Conservation (phyloP, 2,113 vertebrate species). For the Numenius arquata region DNA sequence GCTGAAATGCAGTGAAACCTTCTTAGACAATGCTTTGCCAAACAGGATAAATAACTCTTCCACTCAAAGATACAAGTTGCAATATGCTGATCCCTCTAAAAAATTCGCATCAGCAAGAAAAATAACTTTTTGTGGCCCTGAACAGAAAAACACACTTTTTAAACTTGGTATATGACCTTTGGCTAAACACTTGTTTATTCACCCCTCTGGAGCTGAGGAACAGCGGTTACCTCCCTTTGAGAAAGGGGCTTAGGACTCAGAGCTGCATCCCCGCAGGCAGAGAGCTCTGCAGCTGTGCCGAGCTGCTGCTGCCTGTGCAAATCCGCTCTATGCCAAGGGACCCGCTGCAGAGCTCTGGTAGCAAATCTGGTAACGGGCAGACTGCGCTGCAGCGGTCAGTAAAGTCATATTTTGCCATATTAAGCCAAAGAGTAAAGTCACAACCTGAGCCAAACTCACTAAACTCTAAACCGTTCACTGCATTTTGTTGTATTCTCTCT, state of each 20-base stretch:
- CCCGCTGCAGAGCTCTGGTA: background rate
- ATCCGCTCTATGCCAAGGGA: fast-evolving
- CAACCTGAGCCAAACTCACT: background rate
- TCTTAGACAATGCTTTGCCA: background rate
- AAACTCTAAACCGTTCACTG: background rate
- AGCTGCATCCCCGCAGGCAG: background rate
- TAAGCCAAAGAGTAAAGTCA: background rate
- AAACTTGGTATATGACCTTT: background rate
- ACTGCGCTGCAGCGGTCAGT: background rate
- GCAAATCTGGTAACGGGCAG: background rate
- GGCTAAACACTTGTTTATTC: background rate
- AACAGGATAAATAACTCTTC: background rate
- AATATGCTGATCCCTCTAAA: background rate
- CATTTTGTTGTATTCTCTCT: background rate
- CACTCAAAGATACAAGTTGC: background rate
- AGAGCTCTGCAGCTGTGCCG: background rate
- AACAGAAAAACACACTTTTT: background rate
- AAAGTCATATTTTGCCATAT: no score
- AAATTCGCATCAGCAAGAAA: background rate
- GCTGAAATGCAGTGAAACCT: background rate
- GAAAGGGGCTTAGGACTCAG: background rate
- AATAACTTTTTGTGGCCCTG: background rate
- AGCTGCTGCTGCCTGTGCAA: background rate
- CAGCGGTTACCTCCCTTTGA: background rate
- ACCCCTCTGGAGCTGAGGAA: background rate